phyloP scores from a whole-genome alignment of 2,888 invertebrate species.

The Drosophila demipolita region DNA sequence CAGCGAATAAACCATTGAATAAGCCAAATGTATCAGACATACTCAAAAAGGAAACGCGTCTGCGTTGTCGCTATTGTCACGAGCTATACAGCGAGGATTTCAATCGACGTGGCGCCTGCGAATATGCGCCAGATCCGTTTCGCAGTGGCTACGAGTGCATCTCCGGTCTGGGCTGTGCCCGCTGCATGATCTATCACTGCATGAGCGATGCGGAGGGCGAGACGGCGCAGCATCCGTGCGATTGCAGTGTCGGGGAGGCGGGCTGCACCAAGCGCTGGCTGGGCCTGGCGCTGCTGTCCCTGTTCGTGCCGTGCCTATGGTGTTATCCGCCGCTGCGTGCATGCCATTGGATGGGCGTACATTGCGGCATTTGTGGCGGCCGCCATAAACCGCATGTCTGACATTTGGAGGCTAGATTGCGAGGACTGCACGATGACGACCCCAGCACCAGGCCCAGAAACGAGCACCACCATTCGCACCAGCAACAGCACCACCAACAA shows the following conservation, averaged over 20 bases:
- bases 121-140: slow-evolving; percentile 94
- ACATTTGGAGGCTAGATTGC: slow-evolving; percentile 85
- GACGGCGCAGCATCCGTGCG: slow-evolving; percentile 93
- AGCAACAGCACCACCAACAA: slow-evolving; percentile 7
- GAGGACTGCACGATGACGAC: slow-evolving; percentile 79
- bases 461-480: slow-evolving; percentile 42
- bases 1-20: slow-evolving; percentile 63
- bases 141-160: slow-evolving; percentile 92
- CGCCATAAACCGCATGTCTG: slow-evolving; percentile 88
- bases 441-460: slow-evolving; percentile 78
- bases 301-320: slow-evolving; percentile 97
- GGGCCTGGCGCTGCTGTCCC: slow-evolving; percentile 92
- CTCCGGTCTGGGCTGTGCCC: slow-evolving; percentile 94
- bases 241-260: slow-evolving; percentile 89
- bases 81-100: slow-evolving; percentile 93
- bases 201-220: slow-evolving; percentile 96
- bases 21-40: slow-evolving; percentile 80
- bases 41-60: slow-evolving; percentile 84
- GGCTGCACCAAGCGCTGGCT: slow-evolving; percentile 93
- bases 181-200: slow-evolving; percentile 96
- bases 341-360: slow-evolving; percentile 92
- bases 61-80: slow-evolving; percentile 89
- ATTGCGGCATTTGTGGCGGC: slow-evolving; percentile 93
- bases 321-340: slow-evolving; percentile 95
- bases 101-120: slow-evolving; percentile 94